Evolutionary conservation across 2,797 vertebrate species (phyloP).

Genomic region (Cygnus olor): DNA sequence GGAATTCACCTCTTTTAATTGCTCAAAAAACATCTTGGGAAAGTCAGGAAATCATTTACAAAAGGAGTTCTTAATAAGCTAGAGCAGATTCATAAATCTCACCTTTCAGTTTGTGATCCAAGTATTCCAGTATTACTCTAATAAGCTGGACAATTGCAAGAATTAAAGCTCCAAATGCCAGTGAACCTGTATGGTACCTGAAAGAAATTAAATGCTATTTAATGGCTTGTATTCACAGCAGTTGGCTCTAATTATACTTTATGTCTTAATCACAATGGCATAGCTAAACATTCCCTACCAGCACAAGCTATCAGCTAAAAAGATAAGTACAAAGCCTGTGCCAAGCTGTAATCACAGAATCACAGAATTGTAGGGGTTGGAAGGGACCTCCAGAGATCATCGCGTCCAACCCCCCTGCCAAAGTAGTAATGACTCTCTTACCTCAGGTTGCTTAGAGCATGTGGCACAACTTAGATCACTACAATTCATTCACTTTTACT

Average conservation of each 20-base stretch:
- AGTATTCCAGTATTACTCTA: constrained; percentile 88
- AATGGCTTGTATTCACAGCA: not conserved
- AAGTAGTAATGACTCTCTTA: too few relatives aligned
- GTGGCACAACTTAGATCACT: not conserved
- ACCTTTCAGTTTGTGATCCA: constrained; percentile 92
- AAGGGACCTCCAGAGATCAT: too few relatives aligned
- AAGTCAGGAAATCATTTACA: not conserved
- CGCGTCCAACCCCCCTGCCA: too few relatives aligned
- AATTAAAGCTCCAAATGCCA: constrained; percentile 95
- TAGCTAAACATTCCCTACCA: not conserved
- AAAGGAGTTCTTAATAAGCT: not conserved
- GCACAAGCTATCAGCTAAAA: not conserved
- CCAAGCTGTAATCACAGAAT: too few relatives aligned
- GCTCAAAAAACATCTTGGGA: not conserved
- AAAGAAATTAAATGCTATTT: constrained; percentile 10
- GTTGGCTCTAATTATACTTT: not conserved
- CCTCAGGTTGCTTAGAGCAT: not conserved
- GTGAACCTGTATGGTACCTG: constrained; percentile 95
- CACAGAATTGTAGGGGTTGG: too few relatives aligned
- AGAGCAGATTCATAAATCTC: constrained; percentile 22
- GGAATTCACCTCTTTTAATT: not conserved
- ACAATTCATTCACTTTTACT: not conserved
- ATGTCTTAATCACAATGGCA: not conserved
- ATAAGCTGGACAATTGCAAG: constrained; percentile 89
- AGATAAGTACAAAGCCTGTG: not conserved